Evolutionary conservation across 1,140 invertebrate species (phyloP), one percentile per base, ranked within the genome.

Genomic region (Bombus haemorrhoidalis): DNA sequence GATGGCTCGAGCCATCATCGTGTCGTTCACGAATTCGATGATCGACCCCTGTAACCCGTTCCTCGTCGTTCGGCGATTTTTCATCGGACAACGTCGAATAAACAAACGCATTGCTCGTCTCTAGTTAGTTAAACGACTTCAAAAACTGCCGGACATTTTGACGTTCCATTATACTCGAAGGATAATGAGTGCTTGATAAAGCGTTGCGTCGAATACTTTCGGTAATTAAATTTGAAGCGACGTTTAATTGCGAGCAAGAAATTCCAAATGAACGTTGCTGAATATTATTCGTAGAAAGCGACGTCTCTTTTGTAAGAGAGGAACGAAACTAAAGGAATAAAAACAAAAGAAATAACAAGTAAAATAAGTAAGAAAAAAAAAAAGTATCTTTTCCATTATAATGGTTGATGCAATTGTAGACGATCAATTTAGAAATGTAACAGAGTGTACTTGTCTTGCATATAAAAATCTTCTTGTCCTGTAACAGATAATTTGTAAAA

Each of bases 111-210:
- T 34, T 64, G 57, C 81, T 64, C 81, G 25, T 47, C 22, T 8
- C 10, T 22, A 15, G 32, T 37, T 43, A 66, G 62, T 47, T 32
- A 15, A 74, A 74, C 32, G 69, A 64, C 18, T 39, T 64, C 32
- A 73, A 82, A 73, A 75, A 74, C 39, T 74, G 53, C n/a, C 39
- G n/a, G 81, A 81, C 81, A 47, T 82, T 82, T 82, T 75, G 81
- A 82, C 81, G 72, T 47, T 68, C 34, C 57, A 76, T 74, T 76
- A 76, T 66, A 25, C 41, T 9, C 59, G 69, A n/a, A 13, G 34
- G 39, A 53, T 59, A 53, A 83, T 18, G 81, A 74, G 43, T 13
- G 66, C 43, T 47, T 34, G 39, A 37, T 28, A 47, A 62, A 82
- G 18, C 34, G 57, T n/a, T 37, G 15, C 78, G 66, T 34, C 78